Conservation (phyloP, 2,113 vertebrate genomes). For the Neodon shergylaensis region DNA sequence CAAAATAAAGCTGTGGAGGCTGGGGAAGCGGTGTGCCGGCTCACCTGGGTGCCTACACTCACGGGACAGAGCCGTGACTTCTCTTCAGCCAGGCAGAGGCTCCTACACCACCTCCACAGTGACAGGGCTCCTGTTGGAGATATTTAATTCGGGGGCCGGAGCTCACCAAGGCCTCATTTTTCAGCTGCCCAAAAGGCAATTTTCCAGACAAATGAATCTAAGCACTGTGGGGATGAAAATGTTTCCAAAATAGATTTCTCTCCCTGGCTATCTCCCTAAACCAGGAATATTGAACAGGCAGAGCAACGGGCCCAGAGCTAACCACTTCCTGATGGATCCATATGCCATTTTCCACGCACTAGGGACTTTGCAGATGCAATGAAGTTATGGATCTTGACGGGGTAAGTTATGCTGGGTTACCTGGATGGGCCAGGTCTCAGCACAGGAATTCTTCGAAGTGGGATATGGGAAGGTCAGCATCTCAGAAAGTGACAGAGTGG, state of each 20-base stretch:
- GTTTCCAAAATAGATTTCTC: not conserved
- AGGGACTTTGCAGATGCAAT: not conserved
- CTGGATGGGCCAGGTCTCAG: not conserved
- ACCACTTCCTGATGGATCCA: too few relatives aligned
- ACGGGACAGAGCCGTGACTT: fast-evolving
- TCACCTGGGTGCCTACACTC: not conserved
- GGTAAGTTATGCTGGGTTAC: not conserved
- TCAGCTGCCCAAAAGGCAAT: not conserved
- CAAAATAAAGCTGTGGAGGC: too few relatives aligned
- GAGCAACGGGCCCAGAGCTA: fast-evolving
- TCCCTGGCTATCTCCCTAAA: not conserved
- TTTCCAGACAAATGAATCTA: conserved; percentile 38
- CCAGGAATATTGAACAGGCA: not conserved
- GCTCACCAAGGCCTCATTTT: not conserved
- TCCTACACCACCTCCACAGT: not conserved
- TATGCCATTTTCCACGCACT: fast-evolving
- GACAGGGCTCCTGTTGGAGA: not conserved
- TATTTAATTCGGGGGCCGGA: not conserved
- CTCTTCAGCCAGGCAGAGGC: too few relatives aligned
- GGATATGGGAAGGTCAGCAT: not conserved
- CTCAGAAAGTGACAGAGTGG: not conserved
- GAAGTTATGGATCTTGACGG: not conserved
- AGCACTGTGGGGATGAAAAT: not conserved
- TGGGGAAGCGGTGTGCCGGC: fast-evolving
- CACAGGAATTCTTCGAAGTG: not conserved